Base-by-base conservation (phyloP, 2,888 invertebrate species). In the Diachrysia chrysitis region DNA sequence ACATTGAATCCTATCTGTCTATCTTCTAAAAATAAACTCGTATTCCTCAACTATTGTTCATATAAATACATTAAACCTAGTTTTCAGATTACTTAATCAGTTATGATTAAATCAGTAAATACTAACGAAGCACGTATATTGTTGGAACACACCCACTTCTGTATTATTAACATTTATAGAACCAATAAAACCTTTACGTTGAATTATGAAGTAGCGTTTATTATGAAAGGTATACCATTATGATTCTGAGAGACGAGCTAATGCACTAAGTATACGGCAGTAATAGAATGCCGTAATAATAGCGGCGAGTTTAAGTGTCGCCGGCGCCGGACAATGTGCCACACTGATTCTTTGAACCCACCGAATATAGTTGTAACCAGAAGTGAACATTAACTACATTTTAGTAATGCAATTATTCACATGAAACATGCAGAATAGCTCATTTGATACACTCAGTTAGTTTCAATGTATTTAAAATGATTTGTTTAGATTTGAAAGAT, bases 301-400 rank as follows among this genome's bases (percentile, higher is more conserved):
- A 67, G 67, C 61, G 71, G 67, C 75, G 76, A 66, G 37, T 68
- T 80, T 81, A 66, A 79, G 57, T 66, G 46, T 65, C 64, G 69
- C 23, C 53, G 82, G 80, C 79, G 82, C 71, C 79, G 73, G 63
- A 76, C 73, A 73, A 71, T 76, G 82, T 76, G 71, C 70, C 55
- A 37, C 51, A 29, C 58, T 55, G 59, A 65, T 82, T 79, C 82
- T 66, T 59, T 66, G 80, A 76, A 80, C 60, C 73, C 37, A 25
- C 59, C 60, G 63, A 59, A 72, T 75, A 70, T 70, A 69, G 63
- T 57, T 62, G 23, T 81, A 57, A 61, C 46, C 42, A 58, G 78
- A 81, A 78, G 62, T 58, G 59, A 7, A 17, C 64, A 68, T 64
- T 75, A 29, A 73, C 37, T 62, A 68, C 59, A 64, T 59, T 78